Conservation (phyloP, 2,113 vertebrate genomes). For the Caretta caretta region DNA sequence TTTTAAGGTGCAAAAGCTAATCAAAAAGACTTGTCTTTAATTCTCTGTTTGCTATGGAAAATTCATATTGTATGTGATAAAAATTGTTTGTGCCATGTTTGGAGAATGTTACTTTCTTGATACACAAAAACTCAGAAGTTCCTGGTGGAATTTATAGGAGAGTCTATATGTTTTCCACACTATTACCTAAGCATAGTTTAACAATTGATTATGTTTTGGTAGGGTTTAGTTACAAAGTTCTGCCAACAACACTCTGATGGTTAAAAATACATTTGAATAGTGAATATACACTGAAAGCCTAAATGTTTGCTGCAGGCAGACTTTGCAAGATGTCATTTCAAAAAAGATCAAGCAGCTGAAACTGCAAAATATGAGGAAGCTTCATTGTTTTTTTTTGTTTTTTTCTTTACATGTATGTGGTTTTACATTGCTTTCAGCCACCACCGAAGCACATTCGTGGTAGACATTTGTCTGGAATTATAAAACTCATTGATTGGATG, state of each 20-base stretch:
- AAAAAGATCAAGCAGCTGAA: neutral
- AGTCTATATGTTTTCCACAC: neutral
- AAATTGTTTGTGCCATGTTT: neutral
- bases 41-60: neutral
- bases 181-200: neutral
- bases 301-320: neutral
- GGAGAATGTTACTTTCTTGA: neutral
- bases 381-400: neutral
- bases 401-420: accelerated
- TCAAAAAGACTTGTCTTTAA: neutral
- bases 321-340: neutral
- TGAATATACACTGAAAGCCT: neutral
- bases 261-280: neutral
- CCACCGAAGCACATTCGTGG: neutral
- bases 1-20: neutral
- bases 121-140: neutral
- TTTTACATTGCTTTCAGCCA: neutral
- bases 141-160: neutral
- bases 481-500: neutral
- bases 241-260: neutral
- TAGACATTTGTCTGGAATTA: neutral
- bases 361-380: neutral
- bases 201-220: neutral
- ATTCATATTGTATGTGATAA: accelerated
- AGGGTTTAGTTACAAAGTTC: neutral